These are phyloP conservation scores for Strix aluco DNA, from an alignment of 2,113 vertebrate species.

Conservation along the genomic window DNA sequence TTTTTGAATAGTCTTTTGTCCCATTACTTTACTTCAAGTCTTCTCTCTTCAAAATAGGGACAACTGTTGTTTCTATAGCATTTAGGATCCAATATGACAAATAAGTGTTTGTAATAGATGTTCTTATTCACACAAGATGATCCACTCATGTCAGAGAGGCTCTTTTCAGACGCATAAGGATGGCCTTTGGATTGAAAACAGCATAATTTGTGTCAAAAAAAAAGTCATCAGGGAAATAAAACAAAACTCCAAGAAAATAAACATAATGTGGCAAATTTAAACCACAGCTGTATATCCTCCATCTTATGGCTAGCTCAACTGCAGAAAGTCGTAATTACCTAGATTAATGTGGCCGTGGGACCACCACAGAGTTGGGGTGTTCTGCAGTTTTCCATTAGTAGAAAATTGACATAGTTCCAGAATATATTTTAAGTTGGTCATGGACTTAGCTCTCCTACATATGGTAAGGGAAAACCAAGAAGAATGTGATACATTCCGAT, in stretches of 20 bases:
- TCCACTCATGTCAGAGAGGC: not conserved
- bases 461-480: not conserved
- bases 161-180: not conserved
- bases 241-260: not conserved
- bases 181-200: not conserved
- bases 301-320: not conserved
- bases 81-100: not conserved
- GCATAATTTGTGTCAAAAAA: not conserved
- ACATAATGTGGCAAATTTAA: not conserved
- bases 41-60: not conserved
- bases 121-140: not conserved
- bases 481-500: not conserved
- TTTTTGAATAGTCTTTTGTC: not conserved
- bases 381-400: not conserved
- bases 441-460: not conserved
- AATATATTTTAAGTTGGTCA: not conserved
- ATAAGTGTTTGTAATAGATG: not conserved
- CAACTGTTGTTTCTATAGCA: not conserved
- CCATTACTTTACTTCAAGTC: not conserved
- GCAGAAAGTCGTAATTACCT: not conserved
- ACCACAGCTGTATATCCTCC: not conserved
- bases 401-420: conserved; percentile 11
- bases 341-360: not conserved
- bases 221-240: not conserved
- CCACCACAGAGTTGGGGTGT: not conserved